Base-by-base conservation (phyloP, 1,140 invertebrate genomes). In the Danaus melanippus region DNA sequence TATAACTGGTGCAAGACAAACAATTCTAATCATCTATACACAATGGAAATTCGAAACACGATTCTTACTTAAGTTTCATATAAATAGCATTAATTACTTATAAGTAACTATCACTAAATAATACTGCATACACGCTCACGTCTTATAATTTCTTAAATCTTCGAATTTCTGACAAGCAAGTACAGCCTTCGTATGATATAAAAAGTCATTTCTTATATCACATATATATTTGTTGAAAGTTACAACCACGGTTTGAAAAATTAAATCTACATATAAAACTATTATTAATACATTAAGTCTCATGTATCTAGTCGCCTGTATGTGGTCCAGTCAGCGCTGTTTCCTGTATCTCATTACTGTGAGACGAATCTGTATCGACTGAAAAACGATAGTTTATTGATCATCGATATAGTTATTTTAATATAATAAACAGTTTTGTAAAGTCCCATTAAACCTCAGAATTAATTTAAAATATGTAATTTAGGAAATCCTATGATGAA, bases 261-360 rank as follows among this genome's bases (percentile, higher is more conserved):
- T 21, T 12, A 32, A 7, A 32, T 3, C 21, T 32, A 32, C 21
- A 32, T 32, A 32, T 32, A 32, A 32, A 32, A 32, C 21, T 32
- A 32, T 32, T 32, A 7, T 32, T 32, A 32, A 32, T 7, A 4
- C 21, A 32, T 32, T 32, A 32, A 32, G 21, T 32, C 21, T 2
- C 21, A 32, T 32, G 21, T 45, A 11, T 46, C 67, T 56, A 76
- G 17, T 68, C 51, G 50, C 78, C 77, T 32, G 73, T 79, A 56
- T 80, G 78, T n/a, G 75, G 64, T n/a, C 71, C 64, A n/a, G 75
- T 75, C 1, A 84, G 45, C 56, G 69, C 60, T 43, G 78, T 79
- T 62, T 84, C 79, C 49, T 77, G 70, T n/a, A 74, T 53, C 21
- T 78, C 79, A 12, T 83, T 78, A 46, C 79, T 81, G 52, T 75